Base-by-base conservation (phyloP, 92 coral and sea anemone genomes). In the Heteractis magnifica region DNA sequence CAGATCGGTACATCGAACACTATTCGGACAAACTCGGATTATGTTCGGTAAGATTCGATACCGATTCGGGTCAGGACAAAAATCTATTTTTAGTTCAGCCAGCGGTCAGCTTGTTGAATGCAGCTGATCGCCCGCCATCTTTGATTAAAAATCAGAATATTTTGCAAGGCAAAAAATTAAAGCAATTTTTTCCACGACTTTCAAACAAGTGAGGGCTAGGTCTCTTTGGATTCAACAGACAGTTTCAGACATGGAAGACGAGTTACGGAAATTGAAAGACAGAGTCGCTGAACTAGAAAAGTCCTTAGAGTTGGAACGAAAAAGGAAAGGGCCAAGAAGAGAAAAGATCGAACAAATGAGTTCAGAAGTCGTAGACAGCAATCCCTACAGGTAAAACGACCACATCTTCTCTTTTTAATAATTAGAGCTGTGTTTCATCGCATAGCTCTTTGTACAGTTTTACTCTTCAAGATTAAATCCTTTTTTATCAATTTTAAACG, bases 291-390 rank as follows among this genome's bases (percentile, higher is more conserved):
- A 95, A 71, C 88, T 95, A n/a, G 98, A 95, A 83, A 88, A 81
- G 56, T 84, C 95, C 59, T 82, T 95, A 65, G 98, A 94, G 55
- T 77, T n/a, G 52, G 98, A 94, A 74, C 89, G 90, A 58, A 91
- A 87, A 83, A 88, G 87, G 64, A 84, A 77, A 81, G 98, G 97
- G 9, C 94, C 98, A 49, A 62, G 81, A 60, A 84, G 98, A 21
- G 93, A 88, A 56, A 95, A 90, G 81, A 91, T 95, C 64, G 85
- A 83, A 0, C 73, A 84, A 59, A 95, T 95, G 98, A 93, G 94
- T 21, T 87, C 96, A 12, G 98, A 95, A 77, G 98, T 95, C 4
- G 98, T 95, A 8, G 98, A 95, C 77, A 90, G 94, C 62, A 95
- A 95, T 90, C 98, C 98, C 4, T 95, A 95, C 90, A 95, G 98